Base-by-base conservation (phyloP, 2,888 invertebrate genomes). In the Phytoseiulus persimilis region DNA sequence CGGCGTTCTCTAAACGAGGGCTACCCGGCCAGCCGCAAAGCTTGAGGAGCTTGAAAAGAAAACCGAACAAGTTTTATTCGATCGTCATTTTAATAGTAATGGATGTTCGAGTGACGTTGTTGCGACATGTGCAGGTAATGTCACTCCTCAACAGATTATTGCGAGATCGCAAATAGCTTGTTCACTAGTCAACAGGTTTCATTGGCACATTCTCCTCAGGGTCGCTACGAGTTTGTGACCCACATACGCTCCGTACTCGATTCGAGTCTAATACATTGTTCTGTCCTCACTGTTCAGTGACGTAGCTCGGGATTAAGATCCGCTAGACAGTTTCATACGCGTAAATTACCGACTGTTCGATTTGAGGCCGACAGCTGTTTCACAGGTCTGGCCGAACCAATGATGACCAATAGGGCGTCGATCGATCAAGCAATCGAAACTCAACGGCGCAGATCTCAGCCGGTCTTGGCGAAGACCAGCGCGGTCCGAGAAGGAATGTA, bases 401-500 rank as follows among this genome's bases (percentile, higher is more conserved):
- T 65, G 18, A 65, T 9, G 39, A 65, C 14, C 65, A 2, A 65
- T 46, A 46, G 14, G 46, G 46, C 6, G 46, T 65, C 65, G 18
- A 65, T 65, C 65, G 18, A 65, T 65, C 65, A 28, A 3, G 1
- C 23, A 65, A 28, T 18, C 65, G 18, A 14, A 65, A 28, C 5
- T 23, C 65, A 28, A 65, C 46, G 65, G 65, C 18, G 23, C 28
- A 65, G 1, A 14, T 28, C 28, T 65, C 65, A 65, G 65, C 28
- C 65, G 65, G 28, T 89, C 31, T 83, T 83, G 28, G 92, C 92
- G 31, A 91, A 90, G n/a, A 92, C 91, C 31, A 92, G 83, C n/a
- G 91, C 92, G 31, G 91, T 91, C 33, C 92, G 91, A 90, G 90
- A 91, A 5, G 92, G 92, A 87, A 92, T 91, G 90, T 92, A 92